Base-by-base conservation (phyloP, 2,888 invertebrate genomes). In the Odontomyia ornata region DNA sequence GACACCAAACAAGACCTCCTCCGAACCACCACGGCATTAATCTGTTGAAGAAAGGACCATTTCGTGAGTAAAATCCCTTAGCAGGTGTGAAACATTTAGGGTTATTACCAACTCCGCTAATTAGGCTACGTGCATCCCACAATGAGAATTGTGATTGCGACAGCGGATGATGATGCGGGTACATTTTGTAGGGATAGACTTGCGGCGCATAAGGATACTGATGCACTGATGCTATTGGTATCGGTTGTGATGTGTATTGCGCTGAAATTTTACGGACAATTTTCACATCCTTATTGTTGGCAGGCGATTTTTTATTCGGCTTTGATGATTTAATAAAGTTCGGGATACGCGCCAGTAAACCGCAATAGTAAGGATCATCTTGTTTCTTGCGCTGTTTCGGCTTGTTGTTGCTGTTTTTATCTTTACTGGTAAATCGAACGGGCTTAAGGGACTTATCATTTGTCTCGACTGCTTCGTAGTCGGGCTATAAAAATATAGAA, bases 341-440 rank as follows among this genome's bases (percentile, higher is more conserved):
- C 69, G 92, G 91, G 78, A 92, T 91, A 78, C 92, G 89, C 47
- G 92, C 92, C 81, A 91, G 86, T 75, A 92, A 87, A 52, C 92
- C 92, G 81, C 91, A 91, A 82, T 92, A 92, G 84, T 92, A 92
- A 13, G 92, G 92, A 83, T 92, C 92, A 83, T 92, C 92, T 89
- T 86, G 86, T 76, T 86, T 85, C 69, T 86, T 85, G 25, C 86
- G 84, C 76, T 84, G 82, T 65, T 81, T 80, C 3, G 80, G 80
- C 57, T 81, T 79, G 18, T 9, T 56, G 73, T 57, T 73, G 13
- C 69, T 27, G 15, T 47, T 69, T 25, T 69, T 69, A 23, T 73
- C 57, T 43, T 57, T 73, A 18, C 57, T 73, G 43, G 57, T 60
- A 57, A 73, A 73, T 11, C 73, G 73, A 13, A 73, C 73, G 1